Evolutionary conservation across 2,797 vertebrate species (phyloP), one percentile per base, ranked within the genome.

Genomic region (Acanthurus leucopareius): DNA sequence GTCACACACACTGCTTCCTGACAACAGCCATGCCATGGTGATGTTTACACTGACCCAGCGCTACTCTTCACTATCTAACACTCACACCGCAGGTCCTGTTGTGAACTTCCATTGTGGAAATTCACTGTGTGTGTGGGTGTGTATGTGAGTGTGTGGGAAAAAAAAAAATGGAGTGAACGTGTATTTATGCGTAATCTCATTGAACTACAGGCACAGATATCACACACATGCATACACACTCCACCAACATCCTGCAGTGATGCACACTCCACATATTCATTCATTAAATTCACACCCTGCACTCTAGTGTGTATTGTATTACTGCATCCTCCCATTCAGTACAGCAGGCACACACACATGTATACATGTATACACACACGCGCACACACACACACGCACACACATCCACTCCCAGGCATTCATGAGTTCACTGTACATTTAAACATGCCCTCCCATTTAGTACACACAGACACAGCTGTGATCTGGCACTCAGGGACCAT

Each of bases 1-100:
- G 93, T 94, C 94, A 95, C 92, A 94, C 91, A 94, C 82, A 86
- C 54, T 54, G 75, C 86, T 93, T 94, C 90, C 92, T 94, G 93
- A 95, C 89, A 89, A 88, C 93, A 90, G 84, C 92, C 93, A 94
- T 91, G 90, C 90, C 91, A 89, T 61, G 66, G 79, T 51, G 13
- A 52, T 92, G 93, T 95, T 95, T 95, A 95, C 86, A 91, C 86
- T 83, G 80, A 86, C 75, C 81, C 85, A 58, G 73, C 79, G 78
- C 78, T 60, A 60, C 79, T 81, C 78, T 64, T 77, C 72, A 66
- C 87, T 85, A 51, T 86, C 74, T 85, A 66, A 25, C 68, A 59
- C 77, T 78, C 76, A 62, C 80, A 80, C 74, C 35, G 19, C 73
- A 57, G 60, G 57, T 67, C 28, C 68, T 75, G 78, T 7, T 81